These are phyloP conservation scores for Pogonus chalceus DNA, from an alignment of 1,140 invertebrate species.

Conservation along the genomic window DNA sequence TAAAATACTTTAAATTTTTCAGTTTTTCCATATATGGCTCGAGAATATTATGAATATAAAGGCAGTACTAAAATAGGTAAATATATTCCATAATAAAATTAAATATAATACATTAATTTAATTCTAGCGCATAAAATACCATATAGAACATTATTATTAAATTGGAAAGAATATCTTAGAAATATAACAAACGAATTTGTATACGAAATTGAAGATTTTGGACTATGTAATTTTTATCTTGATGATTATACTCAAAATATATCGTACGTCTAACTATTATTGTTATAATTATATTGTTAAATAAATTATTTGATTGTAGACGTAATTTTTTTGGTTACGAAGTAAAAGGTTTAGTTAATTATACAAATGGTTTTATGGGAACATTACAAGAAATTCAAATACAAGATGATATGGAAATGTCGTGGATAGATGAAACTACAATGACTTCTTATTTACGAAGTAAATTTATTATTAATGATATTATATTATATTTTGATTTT, in stretches of 20 bases:
- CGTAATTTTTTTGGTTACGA: background rate
- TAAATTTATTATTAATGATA: background rate
- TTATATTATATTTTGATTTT: background rate
- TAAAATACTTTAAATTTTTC: too few relatives aligned
- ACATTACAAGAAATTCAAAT: background rate
- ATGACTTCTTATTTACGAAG: background rate
- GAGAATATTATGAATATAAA: too few relatives aligned
- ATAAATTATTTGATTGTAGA: background rate
- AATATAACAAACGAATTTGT: background rate
- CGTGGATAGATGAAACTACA: background rate
- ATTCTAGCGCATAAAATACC: background rate
- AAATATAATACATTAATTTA: too few relatives aligned
- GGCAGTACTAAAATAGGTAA: too few relatives aligned
- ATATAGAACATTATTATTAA: background rate
- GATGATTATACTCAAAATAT: background rate
- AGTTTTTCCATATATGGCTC: too few relatives aligned
- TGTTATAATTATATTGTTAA: background rate
- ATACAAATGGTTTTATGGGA: background rate
- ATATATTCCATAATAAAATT: too few relatives aligned
- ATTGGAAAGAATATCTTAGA: background rate
- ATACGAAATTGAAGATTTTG: background rate
- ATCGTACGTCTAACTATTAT: background rate
- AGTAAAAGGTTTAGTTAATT: background rate
- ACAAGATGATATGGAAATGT: background rate
- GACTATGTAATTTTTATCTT: background rate